Evolutionary conservation across 2,797 vertebrate species (phyloP).

Genomic region (Meda fulgida): DNA sequence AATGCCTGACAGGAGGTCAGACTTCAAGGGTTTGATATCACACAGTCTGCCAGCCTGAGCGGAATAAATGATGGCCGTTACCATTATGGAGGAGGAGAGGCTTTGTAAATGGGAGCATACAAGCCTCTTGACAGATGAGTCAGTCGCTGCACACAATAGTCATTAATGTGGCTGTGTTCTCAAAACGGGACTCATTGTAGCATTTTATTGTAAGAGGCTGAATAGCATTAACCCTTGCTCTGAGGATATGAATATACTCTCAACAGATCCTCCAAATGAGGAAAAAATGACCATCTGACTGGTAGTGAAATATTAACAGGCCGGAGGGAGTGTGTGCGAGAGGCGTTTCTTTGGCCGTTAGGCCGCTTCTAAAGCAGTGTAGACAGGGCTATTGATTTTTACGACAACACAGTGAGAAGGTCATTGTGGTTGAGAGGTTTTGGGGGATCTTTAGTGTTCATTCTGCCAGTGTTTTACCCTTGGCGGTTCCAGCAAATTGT

Average conservation of each 20-base stretch:
- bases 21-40: conserved; percentile 63
- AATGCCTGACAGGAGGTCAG: conserved; percentile 66
- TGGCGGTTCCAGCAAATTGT: conserved; percentile 51
- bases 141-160: conserved; percentile 58
- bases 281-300: conserved; percentile 59
- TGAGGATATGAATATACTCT: conserved; percentile 53
- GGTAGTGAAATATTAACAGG: conserved; percentile 37
- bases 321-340: conserved; percentile 30
- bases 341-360: conserved; percentile 52
- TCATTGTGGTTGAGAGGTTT: conserved; percentile 61
- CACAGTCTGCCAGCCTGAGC: conserved; percentile 58
- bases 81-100: conserved; percentile 61
- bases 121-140: conserved; percentile 63
- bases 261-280: conserved; percentile 53
- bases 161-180: conserved; percentile 61
- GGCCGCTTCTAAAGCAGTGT: conserved; percentile 50
- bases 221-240: conserved; percentile 61
- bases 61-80: conserved; percentile 63
- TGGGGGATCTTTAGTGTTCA: conserved; percentile 56
- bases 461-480: conserved; percentile 54
- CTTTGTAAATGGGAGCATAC: conserved; percentile 61
- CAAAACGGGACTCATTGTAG: conserved; percentile 56
- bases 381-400: conserved; percentile 64
- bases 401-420: conserved; percentile 58
- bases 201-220: conserved; percentile 53